Base-by-base conservation (phyloP, 1,140 invertebrate species). In the Lordiphosa clarofinis region DNA sequence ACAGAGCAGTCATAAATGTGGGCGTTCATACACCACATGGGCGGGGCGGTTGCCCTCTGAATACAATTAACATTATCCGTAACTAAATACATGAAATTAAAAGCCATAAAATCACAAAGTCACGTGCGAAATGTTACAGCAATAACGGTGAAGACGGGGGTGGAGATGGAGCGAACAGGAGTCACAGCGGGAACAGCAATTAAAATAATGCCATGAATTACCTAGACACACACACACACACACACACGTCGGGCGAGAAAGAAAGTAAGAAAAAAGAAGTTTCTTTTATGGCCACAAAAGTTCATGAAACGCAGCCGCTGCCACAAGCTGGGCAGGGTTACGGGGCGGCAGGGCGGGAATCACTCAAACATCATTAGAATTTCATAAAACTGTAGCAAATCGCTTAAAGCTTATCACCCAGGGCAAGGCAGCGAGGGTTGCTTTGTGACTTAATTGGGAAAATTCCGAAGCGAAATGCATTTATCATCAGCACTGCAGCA, bases 51-150 rank as follows among this genome's bases (percentile, higher is more conserved):
- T 31, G 33, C 39, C 11, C 46, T 15, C 37, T 54, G 67, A 82
- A 82, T 73, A 86, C 64, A 87, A 82, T 82, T 76, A 86, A 82
- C 70, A 73, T 76, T 73, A 86, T 63, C 72, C 82, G 82, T 76
- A 73, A 68, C 82, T 86, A 87, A 86, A 86, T 81, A 76, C 72
- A 66, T 73, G 68, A 86, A 87, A 84, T 84, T 86, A 84, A 84
- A 84, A 73, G 78, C 78, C 65, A 84, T 84, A 78, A 84, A 84
- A 86, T 84, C 79, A 56, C 56, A 73, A 86, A 86, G 78, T 86
- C 78, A 84, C 78, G 78, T 84, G 78, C 78, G 66, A 78, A 84
- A 84, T 84, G 79, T 74, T 64, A 81, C 74, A 79, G 74, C 70
- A 73, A 62, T 56, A 66, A 69, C 46, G 70, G 38, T 11, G 4